phyloP scores from a whole-genome alignment of 2,888 invertebrate genomes.

The Plebejus anna region DNA sequence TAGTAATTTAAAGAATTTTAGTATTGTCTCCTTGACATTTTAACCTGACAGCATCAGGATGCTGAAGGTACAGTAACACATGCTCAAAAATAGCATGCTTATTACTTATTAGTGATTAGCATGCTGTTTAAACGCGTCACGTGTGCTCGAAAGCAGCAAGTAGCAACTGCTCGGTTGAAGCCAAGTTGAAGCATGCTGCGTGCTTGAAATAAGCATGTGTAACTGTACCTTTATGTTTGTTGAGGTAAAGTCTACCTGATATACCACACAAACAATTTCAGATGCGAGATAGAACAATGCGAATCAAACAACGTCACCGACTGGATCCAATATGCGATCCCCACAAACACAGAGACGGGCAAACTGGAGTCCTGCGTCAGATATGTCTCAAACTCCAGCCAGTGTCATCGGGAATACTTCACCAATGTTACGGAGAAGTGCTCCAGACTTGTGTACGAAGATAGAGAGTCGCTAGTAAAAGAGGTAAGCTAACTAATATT shows the following conservation, averaged over 20 bases:
- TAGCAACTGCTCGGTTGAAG: no score
- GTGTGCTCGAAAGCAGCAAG: no score
- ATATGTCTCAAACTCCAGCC: constrained; percentile 47
- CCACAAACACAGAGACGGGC: constrained; percentile 46
- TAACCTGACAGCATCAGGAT: no score
- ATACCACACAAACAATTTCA: constrained; percentile 35
- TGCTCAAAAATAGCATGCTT: no score
- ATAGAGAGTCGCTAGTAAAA: constrained; percentile 60
- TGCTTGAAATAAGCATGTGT: no score
- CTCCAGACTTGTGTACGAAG: constrained; percentile 60
- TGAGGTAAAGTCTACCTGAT: no score
- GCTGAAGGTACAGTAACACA: no score
- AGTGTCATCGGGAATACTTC: constrained; percentile 57
- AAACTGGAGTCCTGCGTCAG: constrained; percentile 50
- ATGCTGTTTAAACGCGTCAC: no score
- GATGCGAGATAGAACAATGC: constrained; percentile 65
- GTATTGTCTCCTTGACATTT: neutral
- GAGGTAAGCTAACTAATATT: constrained; percentile 50
- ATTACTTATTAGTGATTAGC: no score
- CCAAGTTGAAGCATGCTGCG: no score
- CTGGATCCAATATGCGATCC: constrained; percentile 63
- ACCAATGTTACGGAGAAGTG: constrained; percentile 55
- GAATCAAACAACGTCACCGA: constrained; percentile 68
- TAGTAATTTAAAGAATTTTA: no score
- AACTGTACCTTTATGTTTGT: no score